These are phyloP conservation scores for Kryptolebias marmoratus DNA, from an alignment of 2,113 vertebrate genomes.

Conservation along the genomic window DNA sequence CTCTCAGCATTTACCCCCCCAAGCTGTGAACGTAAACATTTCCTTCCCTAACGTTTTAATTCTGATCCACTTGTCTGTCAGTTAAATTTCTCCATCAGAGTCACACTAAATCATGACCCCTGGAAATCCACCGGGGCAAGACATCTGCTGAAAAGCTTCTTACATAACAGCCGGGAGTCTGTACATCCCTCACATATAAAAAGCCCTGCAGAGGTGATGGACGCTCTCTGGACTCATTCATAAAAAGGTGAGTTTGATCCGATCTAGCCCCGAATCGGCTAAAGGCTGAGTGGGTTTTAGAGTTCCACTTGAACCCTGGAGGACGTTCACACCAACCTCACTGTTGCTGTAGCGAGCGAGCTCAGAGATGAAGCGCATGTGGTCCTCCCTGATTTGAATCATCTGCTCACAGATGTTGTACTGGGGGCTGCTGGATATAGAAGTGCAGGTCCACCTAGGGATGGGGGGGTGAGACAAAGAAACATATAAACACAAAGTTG, in stretches of 20 bases:
- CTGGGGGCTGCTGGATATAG: slow-evolving; percentile 94
- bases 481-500: not conserved
- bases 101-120: slow-evolving; percentile 1
- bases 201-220: not conserved
- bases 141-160: slow-evolving; percentile 47
- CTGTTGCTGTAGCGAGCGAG: slow-evolving; percentile 98
- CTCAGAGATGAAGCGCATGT: slow-evolving; percentile 99
- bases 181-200: slow-evolving; percentile 13
- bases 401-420: slow-evolving; percentile 99
- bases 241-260: too few relatives aligned
- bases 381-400: slow-evolving; percentile 97
- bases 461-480: not conserved
- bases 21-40: not conserved
- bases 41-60: not conserved
- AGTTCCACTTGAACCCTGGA: not conserved
- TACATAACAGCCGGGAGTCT: slow-evolving; percentile 28
- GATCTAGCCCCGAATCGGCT: too few relatives aligned
- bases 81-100: slow-evolving; percentile 28
- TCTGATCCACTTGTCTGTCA: slow-evolving; percentile 3
- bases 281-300: not conserved
- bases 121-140: slow-evolving; percentile 21
- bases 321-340: slow-evolving; percentile 82
- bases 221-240: not conserved
- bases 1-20: not conserved
- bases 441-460: slow-evolving; percentile 80